phyloP scores from a whole-genome alignment of 2,888 invertebrate genomes.

The Spodoptera exigua region DNA sequence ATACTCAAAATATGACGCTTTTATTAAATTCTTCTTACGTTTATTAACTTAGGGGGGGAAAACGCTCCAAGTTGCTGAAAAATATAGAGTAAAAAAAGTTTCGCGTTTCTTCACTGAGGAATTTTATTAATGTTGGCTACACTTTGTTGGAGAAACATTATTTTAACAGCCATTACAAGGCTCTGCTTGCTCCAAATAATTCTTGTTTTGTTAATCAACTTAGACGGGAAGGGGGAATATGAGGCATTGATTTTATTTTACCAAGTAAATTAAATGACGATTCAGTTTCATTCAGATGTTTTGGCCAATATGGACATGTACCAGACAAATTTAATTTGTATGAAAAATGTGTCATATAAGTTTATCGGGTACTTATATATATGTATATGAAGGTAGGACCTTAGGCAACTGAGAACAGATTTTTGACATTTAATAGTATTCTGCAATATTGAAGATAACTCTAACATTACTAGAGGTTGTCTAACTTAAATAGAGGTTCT shows the following conservation, averaged over 20 bases:
- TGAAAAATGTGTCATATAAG: too few species aligned
- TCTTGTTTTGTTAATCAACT: conserved; percentile 42
- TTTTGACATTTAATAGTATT: too few species aligned
- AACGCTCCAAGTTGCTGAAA: conserved; percentile 75
- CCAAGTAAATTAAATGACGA: too few species aligned
- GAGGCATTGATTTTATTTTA: conserved; percentile 15
- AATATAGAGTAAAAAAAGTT: conserved; percentile 77
- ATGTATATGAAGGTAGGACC: too few species aligned
- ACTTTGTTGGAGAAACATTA: conserved; percentile 74
- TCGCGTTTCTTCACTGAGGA: conserved; percentile 79
- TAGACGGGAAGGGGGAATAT: conserved; percentile 10
- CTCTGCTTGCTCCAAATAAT: conserved; percentile 55
- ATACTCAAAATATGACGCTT: conserved; percentile 79
- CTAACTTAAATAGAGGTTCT: too few species aligned
- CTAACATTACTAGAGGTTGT: too few species aligned
- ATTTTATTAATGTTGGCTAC: conserved; percentile 83
- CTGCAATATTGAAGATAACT: too few species aligned
- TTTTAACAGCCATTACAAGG: conserved; percentile 68
- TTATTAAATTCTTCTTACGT: conserved; percentile 86
- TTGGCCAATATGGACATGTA: too few species aligned
- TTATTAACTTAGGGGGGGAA: conserved; percentile 78
- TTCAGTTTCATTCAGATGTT: too few species aligned
- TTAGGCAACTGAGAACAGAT: too few species aligned
- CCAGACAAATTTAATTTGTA: too few species aligned
- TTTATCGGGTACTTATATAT: too few species aligned